Conservation (phyloP, 2,113 vertebrate genomes). For the Macheiramphus alcinus region DNA sequence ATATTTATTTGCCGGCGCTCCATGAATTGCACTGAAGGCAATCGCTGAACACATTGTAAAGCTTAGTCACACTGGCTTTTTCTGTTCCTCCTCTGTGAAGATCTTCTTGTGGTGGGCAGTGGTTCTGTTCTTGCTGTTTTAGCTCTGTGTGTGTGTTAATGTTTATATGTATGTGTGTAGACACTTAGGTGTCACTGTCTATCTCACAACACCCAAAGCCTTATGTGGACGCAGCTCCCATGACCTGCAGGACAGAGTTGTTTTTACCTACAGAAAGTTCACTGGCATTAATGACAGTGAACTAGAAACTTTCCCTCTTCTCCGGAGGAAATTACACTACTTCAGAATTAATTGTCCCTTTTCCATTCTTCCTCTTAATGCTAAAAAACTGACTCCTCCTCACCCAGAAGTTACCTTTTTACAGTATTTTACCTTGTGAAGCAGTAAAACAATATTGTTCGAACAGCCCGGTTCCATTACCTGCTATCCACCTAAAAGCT, state of each 20-base stretch:
- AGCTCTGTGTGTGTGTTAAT: background rate
- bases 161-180: no score
- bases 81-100: background rate
- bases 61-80: background rate
- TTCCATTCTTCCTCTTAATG: background rate
- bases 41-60: background rate
- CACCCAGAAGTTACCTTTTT: background rate
- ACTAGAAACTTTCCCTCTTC: background rate
- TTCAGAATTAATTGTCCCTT: background rate
- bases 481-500: background rate
- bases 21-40: background rate
- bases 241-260: background rate
- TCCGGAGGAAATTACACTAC: background rate
- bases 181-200: background rate
- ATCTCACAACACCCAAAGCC: background rate
- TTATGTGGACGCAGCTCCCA: background rate
- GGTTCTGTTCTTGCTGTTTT: background rate
- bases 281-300: background rate
- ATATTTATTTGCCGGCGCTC: background rate
- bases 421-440: background rate
- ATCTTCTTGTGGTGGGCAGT: background rate
- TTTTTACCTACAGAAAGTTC: background rate
- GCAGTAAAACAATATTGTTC: background rate
- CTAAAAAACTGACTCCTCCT: background rate
- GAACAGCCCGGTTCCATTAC: background rate